These are phyloP conservation scores for Tribolium madens DNA, from an alignment of 1,140 invertebrate species.

Conservation along the genomic window DNA sequence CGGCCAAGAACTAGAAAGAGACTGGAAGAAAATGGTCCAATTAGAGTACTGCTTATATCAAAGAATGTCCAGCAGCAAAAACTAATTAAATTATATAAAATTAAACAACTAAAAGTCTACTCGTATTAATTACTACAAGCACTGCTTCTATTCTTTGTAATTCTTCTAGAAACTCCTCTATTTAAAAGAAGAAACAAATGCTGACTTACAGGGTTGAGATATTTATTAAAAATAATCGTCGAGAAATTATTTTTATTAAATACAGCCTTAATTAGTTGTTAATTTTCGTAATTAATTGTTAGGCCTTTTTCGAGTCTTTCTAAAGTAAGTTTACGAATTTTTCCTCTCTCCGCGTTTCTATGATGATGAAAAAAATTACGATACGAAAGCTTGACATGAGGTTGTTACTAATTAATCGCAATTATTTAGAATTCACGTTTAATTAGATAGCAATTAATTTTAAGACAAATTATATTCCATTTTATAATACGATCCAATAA, in stretches of 20 bases:
- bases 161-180: conserved; percentile 16
- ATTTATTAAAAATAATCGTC: conserved; percentile 30
- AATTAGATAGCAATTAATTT: conserved; percentile 27
- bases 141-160: conserved; percentile 65
- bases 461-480: conserved; percentile 36
- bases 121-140: conserved; percentile 25
- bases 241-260: conserved; percentile 32
- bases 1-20: conserved; percentile 62
- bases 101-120: conserved; percentile 16
- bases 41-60: conserved; percentile 44
- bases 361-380: neutral
- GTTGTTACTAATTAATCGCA: conserved; percentile 30
- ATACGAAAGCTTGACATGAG: conserved; percentile 35
- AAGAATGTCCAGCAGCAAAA: conserved; percentile 21
- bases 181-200: conserved; percentile 7
- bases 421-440: conserved; percentile 25
- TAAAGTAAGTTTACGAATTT: conserved; percentile 25
- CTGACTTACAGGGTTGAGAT: conserved; percentile 27
- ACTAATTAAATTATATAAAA: conserved; percentile 6
- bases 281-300: conserved; percentile 19
- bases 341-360: conserved; percentile 17
- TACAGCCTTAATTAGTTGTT: conserved; percentile 15
- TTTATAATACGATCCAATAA: conserved; percentile 23
- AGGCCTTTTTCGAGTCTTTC: conserved; percentile 37
- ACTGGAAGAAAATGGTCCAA: conserved; percentile 57